These are phyloP conservation scores for Heterodera carotae DNA, from an alignment of 1,140 invertebrate genomes.

Conservation along the genomic window DNA sequence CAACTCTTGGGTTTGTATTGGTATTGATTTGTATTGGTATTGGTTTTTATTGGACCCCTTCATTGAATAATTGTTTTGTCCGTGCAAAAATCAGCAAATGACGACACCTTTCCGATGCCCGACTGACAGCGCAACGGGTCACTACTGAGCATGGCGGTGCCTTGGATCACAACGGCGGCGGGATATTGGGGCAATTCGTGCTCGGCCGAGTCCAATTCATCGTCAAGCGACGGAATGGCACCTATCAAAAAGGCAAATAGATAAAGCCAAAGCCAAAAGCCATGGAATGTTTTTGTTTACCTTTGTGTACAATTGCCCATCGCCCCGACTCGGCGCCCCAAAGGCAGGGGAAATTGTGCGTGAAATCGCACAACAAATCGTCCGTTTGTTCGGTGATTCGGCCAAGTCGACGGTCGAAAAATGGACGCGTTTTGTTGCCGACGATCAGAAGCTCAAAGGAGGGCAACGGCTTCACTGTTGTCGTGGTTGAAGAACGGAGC, in stretches of 20 bases:
- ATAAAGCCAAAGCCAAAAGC: conserved; percentile 7
- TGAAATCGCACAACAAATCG: conserved; percentile 61
- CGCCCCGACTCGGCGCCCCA: conserved; percentile 63
- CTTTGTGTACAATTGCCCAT: conserved; percentile 62
- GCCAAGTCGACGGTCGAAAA: conserved; percentile 56
- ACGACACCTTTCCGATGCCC: conserved; percentile 61
- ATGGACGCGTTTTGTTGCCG: conserved; percentile 56
- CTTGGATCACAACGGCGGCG: conserved; percentile 61
- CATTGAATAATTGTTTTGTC: too few relatives aligned
- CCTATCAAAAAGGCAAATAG: conserved; percentile 45
- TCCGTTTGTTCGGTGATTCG: conserved; percentile 52
- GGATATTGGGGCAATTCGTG: conserved; percentile 53
- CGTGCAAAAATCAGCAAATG: too few relatives aligned
- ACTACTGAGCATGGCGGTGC: conserved; percentile 60
- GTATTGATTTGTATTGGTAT: too few relatives aligned
- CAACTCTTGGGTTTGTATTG: too few relatives aligned
- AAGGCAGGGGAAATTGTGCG: conserved; percentile 59
- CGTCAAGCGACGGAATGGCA: conserved; percentile 60
- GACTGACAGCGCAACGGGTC: conserved; percentile 60
- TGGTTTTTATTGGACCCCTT: too few relatives aligned
- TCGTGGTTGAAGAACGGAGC: conserved; percentile 8
- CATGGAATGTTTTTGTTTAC: conserved; percentile 28
- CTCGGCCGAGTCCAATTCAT: conserved; percentile 24
- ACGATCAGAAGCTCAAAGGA: conserved; percentile 57
- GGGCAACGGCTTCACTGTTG: conserved; percentile 23